Conservation (phyloP, 2,797 vertebrate species). For the Tympanoctomys barrerae region DNA sequence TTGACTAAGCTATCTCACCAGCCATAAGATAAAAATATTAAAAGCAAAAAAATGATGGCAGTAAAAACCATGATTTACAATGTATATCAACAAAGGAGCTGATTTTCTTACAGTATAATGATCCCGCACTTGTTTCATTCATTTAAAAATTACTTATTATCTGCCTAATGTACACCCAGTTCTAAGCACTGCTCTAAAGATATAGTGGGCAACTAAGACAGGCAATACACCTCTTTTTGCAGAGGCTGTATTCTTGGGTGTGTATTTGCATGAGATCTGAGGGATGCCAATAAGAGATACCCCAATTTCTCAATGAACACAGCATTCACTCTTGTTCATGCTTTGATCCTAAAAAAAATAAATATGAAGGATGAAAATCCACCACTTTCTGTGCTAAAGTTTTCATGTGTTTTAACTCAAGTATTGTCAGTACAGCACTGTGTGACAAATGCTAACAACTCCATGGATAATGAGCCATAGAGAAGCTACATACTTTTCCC, state of each 20-base stretch:
- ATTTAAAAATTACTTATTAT: background rate
- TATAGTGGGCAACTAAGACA: background rate
- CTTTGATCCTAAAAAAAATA: constrained; percentile 4
- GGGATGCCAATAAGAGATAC: background rate
- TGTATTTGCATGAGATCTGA: background rate
- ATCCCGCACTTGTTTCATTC: background rate
- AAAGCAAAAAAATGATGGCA: background rate
- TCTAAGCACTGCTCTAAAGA: background rate
- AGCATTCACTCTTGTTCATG: background rate
- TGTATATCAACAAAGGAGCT: background rate
- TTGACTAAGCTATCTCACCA: no score
- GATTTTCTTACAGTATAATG: background rate
- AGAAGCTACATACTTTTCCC: background rate
- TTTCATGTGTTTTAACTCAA: background rate
- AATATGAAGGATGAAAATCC: background rate
- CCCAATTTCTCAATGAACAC: background rate
- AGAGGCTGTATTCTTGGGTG: background rate
- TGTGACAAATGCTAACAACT: background rate
- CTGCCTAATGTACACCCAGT: background rate
- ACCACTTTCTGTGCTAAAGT: background rate
- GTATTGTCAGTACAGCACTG: background rate
- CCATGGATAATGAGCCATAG: background rate
- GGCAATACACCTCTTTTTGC: background rate
- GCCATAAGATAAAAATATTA: background rate
- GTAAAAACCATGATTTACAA: background rate